Conservation (phyloP, 1,140 invertebrate genomes). For the Calliopsis andreniformis region DNA sequence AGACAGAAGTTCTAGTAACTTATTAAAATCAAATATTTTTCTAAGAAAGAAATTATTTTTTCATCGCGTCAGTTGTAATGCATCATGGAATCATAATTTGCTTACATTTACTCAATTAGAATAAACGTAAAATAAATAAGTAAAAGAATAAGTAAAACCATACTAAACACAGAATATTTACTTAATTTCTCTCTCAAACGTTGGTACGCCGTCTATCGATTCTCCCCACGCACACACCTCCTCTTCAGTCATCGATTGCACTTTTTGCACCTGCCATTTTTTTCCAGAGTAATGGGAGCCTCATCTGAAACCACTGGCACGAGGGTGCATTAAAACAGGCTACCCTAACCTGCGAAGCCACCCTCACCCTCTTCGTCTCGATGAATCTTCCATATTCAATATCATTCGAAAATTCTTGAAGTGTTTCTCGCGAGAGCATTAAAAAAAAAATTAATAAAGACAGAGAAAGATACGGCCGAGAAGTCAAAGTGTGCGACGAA, state of each 20-base stretch:
- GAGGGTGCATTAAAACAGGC: conserved; percentile 51
- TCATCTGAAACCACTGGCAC: conserved; percentile 77
- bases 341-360: conserved; percentile 43
- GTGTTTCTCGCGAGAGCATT: conserved; percentile 39
- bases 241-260: conserved; percentile 82
- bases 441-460: no score
- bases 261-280: conserved; percentile 83
- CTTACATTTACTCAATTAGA: background rate
- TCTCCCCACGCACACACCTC: conserved; percentile 83
- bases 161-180: conserved; percentile 14
- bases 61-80: background rate
- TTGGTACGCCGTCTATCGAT: conserved; percentile 79
- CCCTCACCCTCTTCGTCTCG: conserved; percentile 52
- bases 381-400: conserved; percentile 47
- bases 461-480: conserved; percentile 29
- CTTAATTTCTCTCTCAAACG: conserved; percentile 60
- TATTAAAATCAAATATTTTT: conserved; percentile 5
- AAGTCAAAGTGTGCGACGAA: conserved; percentile 42
- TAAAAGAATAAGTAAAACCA: conserved; percentile 4
- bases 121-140: background rate
- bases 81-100: no score
- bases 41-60: background rate
- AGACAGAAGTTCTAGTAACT: conserved; percentile 27
- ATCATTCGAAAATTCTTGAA: conserved; percentile 44
- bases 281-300: conserved; percentile 79